phyloP scores from a whole-genome alignment of 1,140 invertebrate genomes.

The Drusus annulatus region DNA sequence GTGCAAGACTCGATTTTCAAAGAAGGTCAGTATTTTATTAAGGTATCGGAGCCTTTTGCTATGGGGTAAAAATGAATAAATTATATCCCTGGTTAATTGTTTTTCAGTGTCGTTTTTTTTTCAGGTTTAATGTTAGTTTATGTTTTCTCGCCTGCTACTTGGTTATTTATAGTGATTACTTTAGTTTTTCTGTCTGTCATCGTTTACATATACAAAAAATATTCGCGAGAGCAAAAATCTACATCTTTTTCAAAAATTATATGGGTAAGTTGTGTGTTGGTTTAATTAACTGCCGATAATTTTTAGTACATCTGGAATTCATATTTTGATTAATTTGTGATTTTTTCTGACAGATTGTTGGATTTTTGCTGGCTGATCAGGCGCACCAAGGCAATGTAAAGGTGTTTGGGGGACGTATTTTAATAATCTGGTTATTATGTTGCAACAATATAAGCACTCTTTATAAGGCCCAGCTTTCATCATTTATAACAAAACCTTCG shows the following conservation, averaged over 20 bases:
- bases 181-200: too few relatives aligned
- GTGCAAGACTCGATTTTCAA: not conserved
- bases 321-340: too few relatives aligned
- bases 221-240: not conserved
- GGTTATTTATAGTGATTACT: too few relatives aligned
- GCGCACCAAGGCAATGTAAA: not conserved
- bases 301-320: not conserved
- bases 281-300: too few relatives aligned
- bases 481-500: constrained; percentile 9
- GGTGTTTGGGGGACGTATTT: not conserved
- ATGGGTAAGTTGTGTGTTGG: too few relatives aligned
- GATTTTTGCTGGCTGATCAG: not conserved
- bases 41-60: too few relatives aligned
- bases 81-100: too few relatives aligned
- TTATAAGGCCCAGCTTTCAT: constrained; percentile 19
- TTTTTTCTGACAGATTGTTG: not conserved
- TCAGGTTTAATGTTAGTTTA: too few relatives aligned
- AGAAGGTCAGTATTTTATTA: not conserved
- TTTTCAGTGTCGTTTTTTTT: too few relatives aligned
- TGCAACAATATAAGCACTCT: not conserved
- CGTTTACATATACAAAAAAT: not conserved
- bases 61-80: not conserved
- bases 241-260: not conserved
- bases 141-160: too few relatives aligned
- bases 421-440: constrained; percentile 10